Conservation (phyloP, 2,113 vertebrate species). For the Austrofundulus limnaeus region DNA sequence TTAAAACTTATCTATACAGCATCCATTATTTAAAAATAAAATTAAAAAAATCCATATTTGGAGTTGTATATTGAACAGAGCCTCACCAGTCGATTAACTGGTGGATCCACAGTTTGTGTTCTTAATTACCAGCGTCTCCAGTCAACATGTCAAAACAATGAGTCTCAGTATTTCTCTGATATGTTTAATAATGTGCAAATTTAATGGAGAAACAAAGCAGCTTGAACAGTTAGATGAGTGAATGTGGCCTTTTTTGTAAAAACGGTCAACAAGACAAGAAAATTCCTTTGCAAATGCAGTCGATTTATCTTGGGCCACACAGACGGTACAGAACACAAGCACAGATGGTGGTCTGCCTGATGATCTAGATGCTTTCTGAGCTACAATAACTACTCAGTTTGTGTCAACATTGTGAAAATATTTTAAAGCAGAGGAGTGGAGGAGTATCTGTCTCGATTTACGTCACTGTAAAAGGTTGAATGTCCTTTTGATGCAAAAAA, state of each 20-base stretch:
- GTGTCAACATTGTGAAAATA: constrained; percentile 40
- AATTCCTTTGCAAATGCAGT: neutral
- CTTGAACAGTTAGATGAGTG: neutral
- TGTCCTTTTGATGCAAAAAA: constrained; percentile 35
- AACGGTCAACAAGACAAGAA: neutral
- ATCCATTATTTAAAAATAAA: too few relatives aligned
- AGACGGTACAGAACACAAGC: constrained; percentile 32
- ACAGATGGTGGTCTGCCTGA: constrained; percentile 41
- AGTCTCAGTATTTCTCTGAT: too few relatives aligned
- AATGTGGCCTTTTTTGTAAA: neutral
- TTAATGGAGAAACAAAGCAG: neutral
- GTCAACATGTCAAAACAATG: too few relatives aligned
- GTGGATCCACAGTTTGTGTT: too few relatives aligned
- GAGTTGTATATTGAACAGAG: too few relatives aligned
- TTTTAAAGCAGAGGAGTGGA: constrained; percentile 46
- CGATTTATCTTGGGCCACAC: constrained; percentile 16
- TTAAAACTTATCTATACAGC: too few relatives aligned
- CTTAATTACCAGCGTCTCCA: too few relatives aligned
- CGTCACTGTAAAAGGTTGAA: constrained; percentile 36
- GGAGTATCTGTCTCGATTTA: constrained; percentile 49
- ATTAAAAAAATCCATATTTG: too few relatives aligned
- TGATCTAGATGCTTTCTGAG: constrained; percentile 35
- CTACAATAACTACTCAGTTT: constrained; percentile 32
- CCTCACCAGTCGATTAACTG: too few relatives aligned
- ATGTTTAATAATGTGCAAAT: neutral